These are phyloP conservation scores for Amphilophus citrinellus DNA, from an alignment of 2,113 vertebrate genomes.

Conservation along the genomic window DNA sequence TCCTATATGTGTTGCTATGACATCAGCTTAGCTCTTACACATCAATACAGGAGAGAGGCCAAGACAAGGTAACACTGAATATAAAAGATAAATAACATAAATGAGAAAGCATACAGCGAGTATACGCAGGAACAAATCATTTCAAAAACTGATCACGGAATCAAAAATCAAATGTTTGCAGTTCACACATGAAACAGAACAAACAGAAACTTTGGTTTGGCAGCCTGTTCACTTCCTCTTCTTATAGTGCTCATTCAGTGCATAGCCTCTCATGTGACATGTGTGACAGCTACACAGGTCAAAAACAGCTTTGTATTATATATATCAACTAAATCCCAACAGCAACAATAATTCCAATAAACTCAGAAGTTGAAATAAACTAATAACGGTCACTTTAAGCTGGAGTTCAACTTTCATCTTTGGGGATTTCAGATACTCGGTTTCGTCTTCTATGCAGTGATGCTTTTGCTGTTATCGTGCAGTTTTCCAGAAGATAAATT, in stretches of 20 bases:
- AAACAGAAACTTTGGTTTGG: slow-evolving; percentile 72
- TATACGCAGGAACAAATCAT: background rate
- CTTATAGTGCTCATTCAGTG: slow-evolving; percentile 2
- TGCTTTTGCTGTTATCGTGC: background rate
- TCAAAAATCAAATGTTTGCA: slow-evolving; percentile 8
- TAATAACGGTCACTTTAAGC: background rate
- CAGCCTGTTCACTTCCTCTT: slow-evolving; percentile 14
- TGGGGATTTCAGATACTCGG: background rate
- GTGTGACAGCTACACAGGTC: slow-evolving; percentile 41
- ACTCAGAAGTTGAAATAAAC: background rate
- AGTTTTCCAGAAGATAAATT: background rate
- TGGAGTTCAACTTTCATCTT: background rate
- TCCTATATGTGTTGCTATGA: slow-evolving; percentile 58
- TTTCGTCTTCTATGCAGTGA: background rate
- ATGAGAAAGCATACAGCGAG: background rate
- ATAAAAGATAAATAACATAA: background rate
- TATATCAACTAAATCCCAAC: slow-evolving; percentile 9
- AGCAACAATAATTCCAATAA: background rate
- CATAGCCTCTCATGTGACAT: slow-evolving; percentile 6
- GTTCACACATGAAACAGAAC: slow-evolving; percentile 33
- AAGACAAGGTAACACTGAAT: slow-evolving; percentile 1
- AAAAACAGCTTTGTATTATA: slow-evolving; percentile 6
- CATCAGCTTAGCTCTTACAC: slow-evolving; percentile 3
- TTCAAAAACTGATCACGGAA: slow-evolving; percentile 2
- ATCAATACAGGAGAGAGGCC: background rate